Evolutionary conservation across 2,113 vertebrate genomes (phyloP).

Genomic region (human (Homo sapiens)): DNA sequence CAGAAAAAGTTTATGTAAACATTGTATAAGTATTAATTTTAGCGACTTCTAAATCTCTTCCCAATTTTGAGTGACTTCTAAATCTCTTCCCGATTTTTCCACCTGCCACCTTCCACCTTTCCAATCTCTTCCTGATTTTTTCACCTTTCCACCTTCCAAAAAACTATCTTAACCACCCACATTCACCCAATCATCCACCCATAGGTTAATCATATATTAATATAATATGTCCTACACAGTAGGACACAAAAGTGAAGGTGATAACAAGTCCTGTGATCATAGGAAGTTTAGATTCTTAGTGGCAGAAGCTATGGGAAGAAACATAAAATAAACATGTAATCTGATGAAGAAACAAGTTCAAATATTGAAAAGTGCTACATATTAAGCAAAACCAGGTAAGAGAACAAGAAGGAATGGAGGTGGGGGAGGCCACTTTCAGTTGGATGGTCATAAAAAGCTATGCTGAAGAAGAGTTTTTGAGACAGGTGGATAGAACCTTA

Average conservation of each 20-base stretch:
- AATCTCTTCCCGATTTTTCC: background rate
- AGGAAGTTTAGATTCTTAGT: background rate
- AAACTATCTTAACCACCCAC: background rate
- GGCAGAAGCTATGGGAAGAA: background rate
- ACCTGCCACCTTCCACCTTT: background rate
- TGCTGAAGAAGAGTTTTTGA: background rate
- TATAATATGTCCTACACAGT: background rate
- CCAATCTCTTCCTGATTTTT: no score
- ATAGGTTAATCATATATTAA: background rate
- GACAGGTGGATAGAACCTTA: background rate
- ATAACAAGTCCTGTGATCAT: background rate
- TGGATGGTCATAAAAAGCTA: background rate
- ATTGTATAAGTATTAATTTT: background rate
- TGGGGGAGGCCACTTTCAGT: background rate
- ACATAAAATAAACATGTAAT: background rate
- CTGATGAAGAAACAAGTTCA: background rate
- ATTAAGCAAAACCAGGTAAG: background rate
- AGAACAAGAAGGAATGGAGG: background rate
- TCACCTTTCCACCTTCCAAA: background rate
- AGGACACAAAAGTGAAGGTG: background rate
- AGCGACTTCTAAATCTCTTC: background rate
- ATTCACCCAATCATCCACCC: background rate
- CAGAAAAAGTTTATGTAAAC: background rate
- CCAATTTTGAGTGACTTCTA: background rate
- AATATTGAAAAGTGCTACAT: background rate